Evolutionary conservation across 2,797 vertebrate genomes (phyloP), one percentile per base, ranked within the genome.

Genomic region (Rhinophrynus dorsalis): DNA sequence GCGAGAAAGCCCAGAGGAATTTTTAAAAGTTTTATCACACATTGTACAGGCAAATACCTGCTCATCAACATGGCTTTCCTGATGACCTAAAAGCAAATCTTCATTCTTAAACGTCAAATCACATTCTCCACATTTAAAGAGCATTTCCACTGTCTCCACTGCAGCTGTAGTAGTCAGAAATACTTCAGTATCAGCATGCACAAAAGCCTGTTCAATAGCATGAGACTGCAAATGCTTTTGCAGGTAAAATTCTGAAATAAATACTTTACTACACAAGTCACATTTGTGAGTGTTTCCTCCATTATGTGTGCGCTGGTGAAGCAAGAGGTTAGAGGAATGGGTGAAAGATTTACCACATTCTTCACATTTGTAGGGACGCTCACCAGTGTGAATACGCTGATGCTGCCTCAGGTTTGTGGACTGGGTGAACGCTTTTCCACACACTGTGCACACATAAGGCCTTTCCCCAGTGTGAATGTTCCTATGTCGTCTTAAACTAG

Each of bases 401-500:
- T 96, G 96, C 79, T 95, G 95, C 76, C 94, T 87, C 75, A 96
- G 86, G 83, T 96, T 96, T 5, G 96, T 94, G 0, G 94, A 94
- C 83, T 96, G 95, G n/a, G 94, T 94, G 79, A 96, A 96, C 44
- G 94, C 91, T 58, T 95, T 94, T 76, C 88, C 91, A 18, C 95
- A 96, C 73, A 93, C 88, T 0, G 86, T 75, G 62, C 94, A 96
- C 4, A 90, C 92, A 45, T 95, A 95, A 20, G 95, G 94, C 20
- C 95, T 93, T 74, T 94, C 90, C 13, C 95, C 95, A 0, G 96
- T 92, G 79, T 98, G 96, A 29, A 93, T 92, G 5, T 94, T 96
- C 55, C 94, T 94, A 85, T 98, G 96, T 21, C 95, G 87, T 44
- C 94, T 90, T 76, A 98, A 87, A 72, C 94, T 93, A 45, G 95